phyloP scores from a whole-genome alignment of 2,113 vertebrate genomes.

The Xiphias gladius region DNA sequence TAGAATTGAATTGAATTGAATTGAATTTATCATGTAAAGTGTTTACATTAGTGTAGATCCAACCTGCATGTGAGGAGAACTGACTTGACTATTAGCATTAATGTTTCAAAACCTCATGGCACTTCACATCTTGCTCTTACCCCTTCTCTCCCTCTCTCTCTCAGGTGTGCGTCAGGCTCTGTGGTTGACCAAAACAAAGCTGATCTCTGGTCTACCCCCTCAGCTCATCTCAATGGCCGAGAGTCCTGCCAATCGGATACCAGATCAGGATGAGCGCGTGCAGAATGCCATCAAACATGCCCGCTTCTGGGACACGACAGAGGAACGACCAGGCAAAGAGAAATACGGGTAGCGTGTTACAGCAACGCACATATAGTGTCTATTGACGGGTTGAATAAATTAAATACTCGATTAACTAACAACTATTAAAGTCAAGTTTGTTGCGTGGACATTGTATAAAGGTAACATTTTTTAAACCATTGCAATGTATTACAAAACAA shows the following conservation, averaged over 20 bases:
- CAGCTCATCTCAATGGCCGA: constrained; percentile 79
- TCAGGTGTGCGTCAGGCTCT: constrained; percentile 92
- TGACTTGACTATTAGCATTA: background rate
- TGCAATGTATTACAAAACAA: background rate
- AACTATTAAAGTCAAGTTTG: no score
- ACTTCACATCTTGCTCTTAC: background rate
- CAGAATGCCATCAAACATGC: constrained; percentile 85
- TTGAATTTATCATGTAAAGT: background rate
- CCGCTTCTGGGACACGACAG: constrained; percentile 88
- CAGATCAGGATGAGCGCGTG: constrained; percentile 85
- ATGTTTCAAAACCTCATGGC: background rate
- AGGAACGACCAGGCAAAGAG: constrained; percentile 80
- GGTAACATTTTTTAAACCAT: background rate
- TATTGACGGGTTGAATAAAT: no score
- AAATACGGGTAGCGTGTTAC: constrained; percentile 85
- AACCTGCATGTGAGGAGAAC: background rate
- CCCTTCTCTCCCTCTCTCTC: background rate
- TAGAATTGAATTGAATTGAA: no score
- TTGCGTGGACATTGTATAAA: no score
- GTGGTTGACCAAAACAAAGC: constrained; percentile 94
- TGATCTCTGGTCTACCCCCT: constrained; percentile 87
- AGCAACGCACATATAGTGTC: no score
- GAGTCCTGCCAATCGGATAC: constrained; percentile 78
- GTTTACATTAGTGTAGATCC: background rate
- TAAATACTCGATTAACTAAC: no score